phyloP scores from a whole-genome alignment of 1,140 invertebrate species.

The Cylas formicarius region DNA sequence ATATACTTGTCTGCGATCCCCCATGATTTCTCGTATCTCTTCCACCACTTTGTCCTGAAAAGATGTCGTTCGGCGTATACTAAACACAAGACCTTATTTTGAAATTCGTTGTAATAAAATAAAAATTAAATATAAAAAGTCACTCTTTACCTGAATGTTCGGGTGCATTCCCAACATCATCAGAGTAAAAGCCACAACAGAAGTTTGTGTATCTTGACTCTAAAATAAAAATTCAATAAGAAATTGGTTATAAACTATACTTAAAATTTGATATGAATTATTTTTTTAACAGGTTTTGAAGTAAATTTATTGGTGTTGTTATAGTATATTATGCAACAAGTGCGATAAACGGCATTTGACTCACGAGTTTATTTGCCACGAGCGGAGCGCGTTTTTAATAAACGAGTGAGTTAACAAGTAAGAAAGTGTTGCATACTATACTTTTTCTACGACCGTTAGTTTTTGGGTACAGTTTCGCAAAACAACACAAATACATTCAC shows the following conservation, averaged over 20 bases:
- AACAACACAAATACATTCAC: no score
- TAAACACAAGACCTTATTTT: no score
- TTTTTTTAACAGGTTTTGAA: background rate
- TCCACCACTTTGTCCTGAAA: slow-evolving; percentile 18
- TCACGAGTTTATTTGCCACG: slow-evolving; percentile 22
- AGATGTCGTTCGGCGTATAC: no score
- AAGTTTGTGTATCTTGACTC: slow-evolving; percentile 27
- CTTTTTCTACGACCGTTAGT: no score
- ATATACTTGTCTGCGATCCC: slow-evolving; percentile 1
- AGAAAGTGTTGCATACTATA: background rate
- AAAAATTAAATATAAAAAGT: no score
- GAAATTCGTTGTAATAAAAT: no score
- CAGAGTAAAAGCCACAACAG: slow-evolving; percentile 19
- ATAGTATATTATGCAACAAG: background rate
- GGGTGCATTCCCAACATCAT: slow-evolving; percentile 27
- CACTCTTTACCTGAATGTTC: slow-evolving; percentile 27
- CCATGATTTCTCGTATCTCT: slow-evolving; percentile 22
- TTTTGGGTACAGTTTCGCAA: no score
- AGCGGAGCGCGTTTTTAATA: no score
- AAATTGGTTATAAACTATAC: background rate
- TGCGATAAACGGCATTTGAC: slow-evolving; percentile 13
- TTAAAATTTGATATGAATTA: no score
- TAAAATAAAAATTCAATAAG: slow-evolving; percentile 17
- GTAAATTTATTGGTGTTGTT: background rate
- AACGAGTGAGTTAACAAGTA: slow-evolving; percentile 22